Evolutionary conservation across 2,797 vertebrate genomes (phyloP).

Genomic region (Ispidina picta): DNA sequence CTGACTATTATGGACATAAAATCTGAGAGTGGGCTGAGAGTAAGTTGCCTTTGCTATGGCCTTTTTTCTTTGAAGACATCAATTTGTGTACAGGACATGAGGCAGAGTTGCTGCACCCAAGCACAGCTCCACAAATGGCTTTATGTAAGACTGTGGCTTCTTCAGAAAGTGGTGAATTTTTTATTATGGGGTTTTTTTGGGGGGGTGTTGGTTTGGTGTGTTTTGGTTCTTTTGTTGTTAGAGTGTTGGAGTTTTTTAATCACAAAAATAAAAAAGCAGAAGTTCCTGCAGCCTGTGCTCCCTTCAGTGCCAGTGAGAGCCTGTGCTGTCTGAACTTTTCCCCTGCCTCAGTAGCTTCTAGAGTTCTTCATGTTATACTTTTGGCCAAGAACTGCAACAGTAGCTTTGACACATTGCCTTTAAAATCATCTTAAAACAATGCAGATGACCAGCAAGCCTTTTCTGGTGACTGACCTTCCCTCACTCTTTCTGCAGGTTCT

Average conservation of each 20-base stretch:
- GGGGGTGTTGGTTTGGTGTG: not conserved
- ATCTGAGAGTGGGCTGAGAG: constrained; percentile 97
- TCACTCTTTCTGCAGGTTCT: constrained; percentile 86
- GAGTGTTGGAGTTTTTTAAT: not conserved
- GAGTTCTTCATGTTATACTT: not conserved
- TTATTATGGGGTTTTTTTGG: no score
- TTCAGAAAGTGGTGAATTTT: not conserved
- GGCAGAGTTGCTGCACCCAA: not conserved
- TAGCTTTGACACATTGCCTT: not conserved
- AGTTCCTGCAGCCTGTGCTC: not conserved
- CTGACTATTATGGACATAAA: constrained; percentile 99
- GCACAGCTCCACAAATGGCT: not conserved
- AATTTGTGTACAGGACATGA: not conserved
- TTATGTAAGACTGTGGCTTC: not conserved
- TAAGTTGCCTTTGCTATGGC: constrained; percentile 73
- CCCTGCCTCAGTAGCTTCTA: not conserved
- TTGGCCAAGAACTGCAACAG: not conserved
- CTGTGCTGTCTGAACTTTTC: not conserved
- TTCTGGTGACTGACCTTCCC: constrained; percentile 9
- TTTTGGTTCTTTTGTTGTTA: not conserved
- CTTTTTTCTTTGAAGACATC: not conserved
- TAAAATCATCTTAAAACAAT: not conserved
- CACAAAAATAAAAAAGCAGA: not conserved
- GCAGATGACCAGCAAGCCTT: not conserved
- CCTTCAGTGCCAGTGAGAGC: not conserved